Evolutionary conservation across 2,888 invertebrate genomes (phyloP).

Genomic region (Cephus nigrinus): DNA sequence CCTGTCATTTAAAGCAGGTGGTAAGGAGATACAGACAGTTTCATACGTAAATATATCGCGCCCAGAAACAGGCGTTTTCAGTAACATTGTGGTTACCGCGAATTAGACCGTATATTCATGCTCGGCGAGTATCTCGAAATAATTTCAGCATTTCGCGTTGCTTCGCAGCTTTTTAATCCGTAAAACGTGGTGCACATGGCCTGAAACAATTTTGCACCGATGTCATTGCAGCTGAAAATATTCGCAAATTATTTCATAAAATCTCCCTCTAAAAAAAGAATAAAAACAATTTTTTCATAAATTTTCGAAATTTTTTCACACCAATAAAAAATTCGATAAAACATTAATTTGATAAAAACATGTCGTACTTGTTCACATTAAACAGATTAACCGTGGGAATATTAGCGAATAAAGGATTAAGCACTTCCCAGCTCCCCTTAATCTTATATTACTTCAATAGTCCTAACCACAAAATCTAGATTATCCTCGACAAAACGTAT

Average conservation of each 20-base stretch:
- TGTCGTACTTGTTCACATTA: background rate
- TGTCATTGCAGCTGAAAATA: background rate
- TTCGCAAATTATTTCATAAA: background rate
- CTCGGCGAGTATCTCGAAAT: background rate
- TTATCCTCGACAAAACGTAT: background rate
- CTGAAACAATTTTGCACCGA: background rate
- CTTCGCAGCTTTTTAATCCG: background rate
- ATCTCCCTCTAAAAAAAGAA: background rate
- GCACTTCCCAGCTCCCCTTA: no score
- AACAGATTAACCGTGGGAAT: background rate
- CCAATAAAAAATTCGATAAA: background rate
- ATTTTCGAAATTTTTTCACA: background rate
- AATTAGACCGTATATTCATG: background rate
- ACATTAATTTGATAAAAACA: background rate
- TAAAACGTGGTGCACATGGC: background rate
- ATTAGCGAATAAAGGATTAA: background rate
- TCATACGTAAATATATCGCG: background rate
- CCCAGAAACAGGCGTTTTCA: background rate
- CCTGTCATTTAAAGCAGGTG: background rate
- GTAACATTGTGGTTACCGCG: background rate
- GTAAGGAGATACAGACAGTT: background rate
- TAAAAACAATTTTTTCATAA: background rate
- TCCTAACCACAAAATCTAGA: background rate
- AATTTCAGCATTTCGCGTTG: background rate
- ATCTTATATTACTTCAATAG: no score